Base-by-base conservation (phyloP, 2,797 vertebrate species). In the Anas acuta region DNA sequence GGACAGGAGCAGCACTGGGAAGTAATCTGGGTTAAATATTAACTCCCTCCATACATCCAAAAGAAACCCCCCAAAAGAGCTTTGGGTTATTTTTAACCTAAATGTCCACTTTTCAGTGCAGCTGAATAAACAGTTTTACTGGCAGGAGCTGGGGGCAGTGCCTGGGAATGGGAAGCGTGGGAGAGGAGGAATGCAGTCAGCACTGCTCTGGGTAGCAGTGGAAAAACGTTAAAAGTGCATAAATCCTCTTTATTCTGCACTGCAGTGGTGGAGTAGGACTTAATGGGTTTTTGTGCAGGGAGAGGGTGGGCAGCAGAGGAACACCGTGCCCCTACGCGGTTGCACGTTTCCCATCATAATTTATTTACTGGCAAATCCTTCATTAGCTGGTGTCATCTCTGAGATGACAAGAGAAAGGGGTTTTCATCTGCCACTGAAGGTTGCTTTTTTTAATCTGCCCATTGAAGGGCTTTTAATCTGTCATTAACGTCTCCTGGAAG, bases 91-190 rank as follows among this genome's bases (percentile, higher is more conserved):
- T 85, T 92, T 89, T 84, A 30, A 64, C 35, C n/a, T 41, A 53
- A 56, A 13, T 21, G 18, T 60, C 13, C 47, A 23, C 15, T 87
- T 85, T 9, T 41, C 25, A 5, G n/a, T 74, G 19, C 80, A 85
- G 77, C 84, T 95, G 93, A 23, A 54, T 51, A 58, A 96, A 80
- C 25, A 47, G n/a, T 47, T 71, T 32, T 64, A 22, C 67, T 76
- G 64, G n/a, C 16, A n/a, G 33, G 33, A 51, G 39, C n/a, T 26
- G 47, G 8, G 21, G 39, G 41, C 21, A 64, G 14, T 3, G 2
- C 0, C 0, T 60, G 81, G 72, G 22, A 79, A 62, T 61, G 32
- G 33, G 41, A n/a, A 23, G 28, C 18, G 12, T 54, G 73, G 45
- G n/a, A 69, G n/a, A 66, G 37, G 23, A 47, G 28, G 13, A 53